Evolutionary conservation across 2,888 invertebrate species (phyloP).

Genomic region (Balanococcus diminutus): DNA sequence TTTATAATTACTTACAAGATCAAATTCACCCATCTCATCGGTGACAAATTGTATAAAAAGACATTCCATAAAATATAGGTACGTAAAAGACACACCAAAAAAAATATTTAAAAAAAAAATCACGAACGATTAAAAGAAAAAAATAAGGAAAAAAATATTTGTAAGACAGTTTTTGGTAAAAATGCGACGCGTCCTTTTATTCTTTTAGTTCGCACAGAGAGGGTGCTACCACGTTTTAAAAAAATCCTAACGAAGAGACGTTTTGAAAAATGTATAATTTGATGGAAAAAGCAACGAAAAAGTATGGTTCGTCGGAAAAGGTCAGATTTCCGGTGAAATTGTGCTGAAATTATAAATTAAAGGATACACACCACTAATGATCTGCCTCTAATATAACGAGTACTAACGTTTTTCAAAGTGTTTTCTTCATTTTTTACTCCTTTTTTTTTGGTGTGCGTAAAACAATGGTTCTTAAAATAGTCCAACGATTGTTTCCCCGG

Average conservation of each 20-base stretch:
- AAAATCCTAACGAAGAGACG: slow-evolving; percentile 27
- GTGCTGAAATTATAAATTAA: slow-evolving; percentile 34
- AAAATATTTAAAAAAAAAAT: slow-evolving; percentile 1
- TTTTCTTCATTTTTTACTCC: neutral
- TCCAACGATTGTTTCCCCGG: no score
- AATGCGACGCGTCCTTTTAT: slow-evolving; percentile 22
- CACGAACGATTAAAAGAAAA: slow-evolving; percentile 31
- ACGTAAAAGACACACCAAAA: slow-evolving; percentile 2
- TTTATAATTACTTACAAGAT: slow-evolving; percentile 30
- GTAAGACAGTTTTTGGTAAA: slow-evolving; percentile 6
- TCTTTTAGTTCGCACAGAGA: neutral
- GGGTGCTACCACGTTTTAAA: neutral
- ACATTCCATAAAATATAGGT: neutral
- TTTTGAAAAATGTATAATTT: slow-evolving; percentile 37
- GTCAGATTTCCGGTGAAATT: slow-evolving; percentile 37
- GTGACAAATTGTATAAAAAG: neutral
- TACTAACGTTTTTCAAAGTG: slow-evolving; percentile 34
- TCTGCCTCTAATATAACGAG: slow-evolving; percentile 24
- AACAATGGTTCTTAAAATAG: neutral
- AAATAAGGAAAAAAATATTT: slow-evolving; percentile 5
- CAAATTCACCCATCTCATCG: neutral
- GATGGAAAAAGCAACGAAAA: slow-evolving; percentile 10
- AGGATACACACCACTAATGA: slow-evolving; percentile 33
- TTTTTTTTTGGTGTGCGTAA: neutral
- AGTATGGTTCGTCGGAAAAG: slow-evolving; percentile 24